Evolutionary conservation across 2,797 vertebrate genomes (phyloP), one percentile per base, ranked within the genome.

Genomic region (Tapirus indicus): DNA sequence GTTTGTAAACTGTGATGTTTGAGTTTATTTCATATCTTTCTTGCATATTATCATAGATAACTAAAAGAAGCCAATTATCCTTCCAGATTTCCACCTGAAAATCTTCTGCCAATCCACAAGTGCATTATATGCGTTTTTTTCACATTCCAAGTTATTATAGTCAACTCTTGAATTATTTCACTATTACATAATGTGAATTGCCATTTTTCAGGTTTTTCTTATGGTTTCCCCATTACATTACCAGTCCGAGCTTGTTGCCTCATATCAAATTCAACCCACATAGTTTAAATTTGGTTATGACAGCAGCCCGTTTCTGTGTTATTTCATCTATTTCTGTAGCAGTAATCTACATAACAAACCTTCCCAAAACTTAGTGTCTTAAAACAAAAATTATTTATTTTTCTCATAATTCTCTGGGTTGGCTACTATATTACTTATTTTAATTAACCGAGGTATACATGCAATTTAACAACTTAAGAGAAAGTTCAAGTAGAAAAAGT

Each of bases 311-410:
- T 29, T 56, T 89, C 8, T 58, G 14, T 23, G 32, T 72, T 78
- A 95, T 38, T 88, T 96, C 27, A 84, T 69, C 38, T 91, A n/a
- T 17, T 82, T 96, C 16, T 87, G 14, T 52, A 86, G 1, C 3
- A 68, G 18, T 68, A 56, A 69, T 13, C 3, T 79, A 41, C 16
- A 52, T 29, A 60, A 87, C 1, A 54, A 79, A 2, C 13, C 16
- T 82, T 41, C 5, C 12, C 14, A 7, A 91, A 88, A 52, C 4
- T 27, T 64, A 58, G 11, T 74, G 3, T 86, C 9, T 74, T 80
- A n/a, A 94, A 49, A 41, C n/a, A 88, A 66, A 66, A 71, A 69
- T 7, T 2, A 47, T 20, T 38, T 47, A 56, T 12, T 49, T 56
- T 85, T 17, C 6, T 93, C 16, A 72, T 1, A 79, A 25, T 91